Base-by-base conservation (phyloP, 2,888 invertebrate species). In the Heliconius hortense region DNA sequence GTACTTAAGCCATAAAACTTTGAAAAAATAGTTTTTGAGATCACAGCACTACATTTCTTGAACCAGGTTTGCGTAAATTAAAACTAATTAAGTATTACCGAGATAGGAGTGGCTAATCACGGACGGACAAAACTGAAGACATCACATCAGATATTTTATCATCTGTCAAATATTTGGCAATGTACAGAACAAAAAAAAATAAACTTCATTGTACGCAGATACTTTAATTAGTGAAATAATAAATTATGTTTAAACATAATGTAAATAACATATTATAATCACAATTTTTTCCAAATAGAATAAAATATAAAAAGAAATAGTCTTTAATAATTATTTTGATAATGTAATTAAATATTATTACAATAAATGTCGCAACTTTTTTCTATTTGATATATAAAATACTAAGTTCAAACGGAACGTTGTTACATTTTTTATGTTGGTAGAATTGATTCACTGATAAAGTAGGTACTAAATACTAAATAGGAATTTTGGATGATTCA, bases 91-190 rank as follows among this genome's bases (percentile, higher is more conserved):
- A 83, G 82, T 85, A 85, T 86, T 82, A 81, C 82, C 83, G 82
- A 82, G 81, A 86, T 86, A 92, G 92, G 93, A 93, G 92, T 91
- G 92, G 93, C 91, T 89, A 88, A 88, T 90, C 87, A 85, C 87
- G 89, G 89, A 93, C 89, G 89, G 90, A 91, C 82, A 81, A 83
- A 84, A 86, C 84, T 84, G 79, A 82, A 81, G 81, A 80, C 75
- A 75, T 79, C 74, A 76, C 68, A 74, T 79, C 74, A 77, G 76
- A 78, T 73, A 76, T 75, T 78, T 80, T 79, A 80, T 79, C 79
- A 79, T 80, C 77, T 79, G 81, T 80, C 81, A 78, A 75, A 75
- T 76, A 73, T 74, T 78, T 79, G 78, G 73, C 78, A 80, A 56
- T 53, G 59, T 75, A 77, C 69, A 76, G 59, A 78, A 74, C 72